A percentile compares a stretch with the other conserved stretches of the same genome.
Evolutionary conservation across 2,888 invertebrate genomes (phyloP).

Genomic region (Harmothoe impar): DNA sequence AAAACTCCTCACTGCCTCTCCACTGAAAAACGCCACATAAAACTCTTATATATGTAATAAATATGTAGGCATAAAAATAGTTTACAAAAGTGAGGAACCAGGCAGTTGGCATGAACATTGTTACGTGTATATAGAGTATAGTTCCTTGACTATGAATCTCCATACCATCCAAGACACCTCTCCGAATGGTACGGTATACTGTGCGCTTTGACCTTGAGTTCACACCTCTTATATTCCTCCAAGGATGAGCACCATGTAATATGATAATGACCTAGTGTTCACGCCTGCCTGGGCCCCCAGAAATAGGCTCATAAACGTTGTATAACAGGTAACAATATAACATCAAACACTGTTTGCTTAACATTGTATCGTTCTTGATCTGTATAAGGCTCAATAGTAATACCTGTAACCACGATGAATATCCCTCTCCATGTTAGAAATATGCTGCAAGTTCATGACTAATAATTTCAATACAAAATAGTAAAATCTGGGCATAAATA

Average conservation of each 20-base stretch:
- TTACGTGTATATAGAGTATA: constrained; percentile 32
- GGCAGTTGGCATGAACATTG: constrained; percentile 42
- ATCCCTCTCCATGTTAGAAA: no score
- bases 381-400: no score
- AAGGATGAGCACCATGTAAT: constrained; percentile 47
- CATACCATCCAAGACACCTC: background rate
- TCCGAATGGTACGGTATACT: background rate
- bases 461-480: no score
- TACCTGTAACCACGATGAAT: no score
- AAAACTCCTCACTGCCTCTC: constrained; percentile 25
- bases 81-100: constrained; percentile 57
- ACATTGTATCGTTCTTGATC: no score
- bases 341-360: no score
- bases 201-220: constrained; percentile 9
- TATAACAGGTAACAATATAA: no score
- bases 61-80: constrained; percentile 62
- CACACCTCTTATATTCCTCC: background rate
- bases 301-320: background rate
- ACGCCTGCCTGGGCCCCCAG: constrained; percentile 1
- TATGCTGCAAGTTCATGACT: no score
- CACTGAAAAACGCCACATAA: constrained; percentile 50
- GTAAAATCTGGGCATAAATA: no score
- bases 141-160: constrained; percentile 43
- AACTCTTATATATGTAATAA: constrained; percentile 59
- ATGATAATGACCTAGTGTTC: constrained; percentile 37